Base-by-base conservation (phyloP, 2,888 invertebrate genomes). In the Eristalinus sepulchralis region DNA sequence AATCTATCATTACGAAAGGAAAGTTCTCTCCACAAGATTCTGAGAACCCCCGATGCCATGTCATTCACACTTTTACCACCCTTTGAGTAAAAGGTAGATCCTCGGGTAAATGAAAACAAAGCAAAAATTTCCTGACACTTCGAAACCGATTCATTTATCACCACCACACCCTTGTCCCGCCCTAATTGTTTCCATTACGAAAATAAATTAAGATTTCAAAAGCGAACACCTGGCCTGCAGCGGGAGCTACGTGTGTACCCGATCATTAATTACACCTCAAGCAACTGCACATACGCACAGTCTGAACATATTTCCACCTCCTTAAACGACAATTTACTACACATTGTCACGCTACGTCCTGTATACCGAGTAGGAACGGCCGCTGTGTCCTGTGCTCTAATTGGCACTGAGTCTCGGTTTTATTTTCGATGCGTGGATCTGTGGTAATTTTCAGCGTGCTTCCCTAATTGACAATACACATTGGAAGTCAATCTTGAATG, bases 401-500 rank as follows among this genome's bases (percentile, higher is more conserved):
- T 57, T 57, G 24, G 24, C 57, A 57, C 13, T 8, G 24, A 13
- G 11, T 57, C 24, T 22, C 24, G 17, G 22, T 57, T 57, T 22
- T 11, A 11, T 57, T 57, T 57, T 2, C 27, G 27, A 27, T 10
- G 31, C n/a, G 27, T 70, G 17, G 39, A 5, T 47, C 47, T 34
- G 0, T 24, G 24, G 57, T 57, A 24, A 70, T 36, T 9, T n/a
- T 55, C 68, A 22, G n/a, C 55, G 57, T 6, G 53, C 31, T n/a
- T 57, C 57, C 55, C 68, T 57, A 68, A 68, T 68, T 57, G 24
- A 57, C 57, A 9, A 34, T 68, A 57, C 22, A n/a, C 27, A 68
- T 68, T 53, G 68, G 68, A 34, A 68, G 68, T 57, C 68, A 68
- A 34, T 68, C 57, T 24, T n/a, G 20, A 68, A 34, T 31, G 55